Percentiles rank a stretch among this genome's conserved stretches.
phyloP scores from a whole-genome alignment of 2,797 vertebrate species.

The Eidolon dupreanum region DNA sequence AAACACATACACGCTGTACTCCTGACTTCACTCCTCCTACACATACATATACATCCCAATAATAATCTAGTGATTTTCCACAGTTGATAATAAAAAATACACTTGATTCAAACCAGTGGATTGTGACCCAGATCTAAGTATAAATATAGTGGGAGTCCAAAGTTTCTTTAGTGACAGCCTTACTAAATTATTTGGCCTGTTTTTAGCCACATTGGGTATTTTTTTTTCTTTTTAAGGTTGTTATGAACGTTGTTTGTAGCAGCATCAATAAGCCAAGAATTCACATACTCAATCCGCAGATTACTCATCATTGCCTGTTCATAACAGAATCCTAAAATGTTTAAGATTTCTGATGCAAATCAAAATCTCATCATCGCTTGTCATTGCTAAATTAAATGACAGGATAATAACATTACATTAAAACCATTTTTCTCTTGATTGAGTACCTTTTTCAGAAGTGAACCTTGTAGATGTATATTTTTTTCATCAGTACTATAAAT shows the following conservation, averaged over 20 bases:
- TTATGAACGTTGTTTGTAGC: slow-evolving; percentile 79
- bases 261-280: slow-evolving; percentile 83
- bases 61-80: slow-evolving; percentile 39
- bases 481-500: slow-evolving; percentile 71
- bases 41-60: neutral
- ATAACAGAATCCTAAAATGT: slow-evolving; percentile 84
- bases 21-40: neutral
- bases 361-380: slow-evolving; percentile 81
- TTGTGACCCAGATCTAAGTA: slow-evolving; percentile 57
- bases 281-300: slow-evolving; percentile 83
- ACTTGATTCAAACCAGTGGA: slow-evolving; percentile 51
- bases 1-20: neutral
- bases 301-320: slow-evolving; percentile 85
- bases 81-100: slow-evolving; percentile 34
- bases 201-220: slow-evolving; percentile 75
- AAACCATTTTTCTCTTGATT: slow-evolving; percentile 77
- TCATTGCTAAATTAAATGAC: slow-evolving; percentile 83
- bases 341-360: slow-evolving; percentile 85
- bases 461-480: slow-evolving; percentile 74
- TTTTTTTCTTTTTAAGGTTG: slow-evolving; percentile 76
- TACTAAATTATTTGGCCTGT: slow-evolving; percentile 80
- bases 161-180: slow-evolving; percentile 68
- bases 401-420: slow-evolving; percentile 81
- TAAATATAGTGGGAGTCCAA: slow-evolving; percentile 73
- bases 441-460: slow-evolving; percentile 78